Base-by-base conservation (phyloP, 2,797 vertebrate species). In the Cyprinodon diabolis region DNA sequence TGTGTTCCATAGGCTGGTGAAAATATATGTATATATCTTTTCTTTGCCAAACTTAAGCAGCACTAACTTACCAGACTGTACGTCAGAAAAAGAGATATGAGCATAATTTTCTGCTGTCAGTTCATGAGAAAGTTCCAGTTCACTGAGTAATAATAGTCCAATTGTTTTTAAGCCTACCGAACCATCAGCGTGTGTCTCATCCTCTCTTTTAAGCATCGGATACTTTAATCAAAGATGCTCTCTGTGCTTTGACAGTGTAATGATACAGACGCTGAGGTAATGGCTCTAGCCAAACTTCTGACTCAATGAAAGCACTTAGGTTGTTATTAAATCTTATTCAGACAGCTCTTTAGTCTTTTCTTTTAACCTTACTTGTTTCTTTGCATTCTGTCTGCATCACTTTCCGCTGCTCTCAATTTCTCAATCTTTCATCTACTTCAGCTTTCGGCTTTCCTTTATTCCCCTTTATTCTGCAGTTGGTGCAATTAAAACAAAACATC, bases 191-290 rank as follows among this genome's bases (percentile, higher is more conserved):
- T 74, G 75, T 76, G 68, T 79, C 74, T 72, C 62, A 57, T 66
- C 57, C 47, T 80, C 52, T 69, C 71, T 66, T 71, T 77, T 67
- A 75, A 86, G 72, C 79, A 81, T 73, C 75, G 71, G 77, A 86
- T 82, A 71, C 68, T 89, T 90, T 87, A 90, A 86, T 86, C 81
- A 82, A 82, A 86, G 84, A 76, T 70, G n/a, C 54, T 75, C 74
- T 79, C 69, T 60, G 73, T 76, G 77, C 83, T 86, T 81, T 90
- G 86, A 86, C 87, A 85, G 75, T 66, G 76, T 87, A 85, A 90
- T 83, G 84, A 91, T 75, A 81, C 80, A 74, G 77, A 80, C 81
- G 77, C 76, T 69, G 77, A 90, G 75, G 54, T 87, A 88, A 89
- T 80, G 74, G 72, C 69, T 91, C 75, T 83, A 21, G 30, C 71